Percentiles rank a stretch among this genome's conserved stretches.
Evolutionary conservation across 1,140 invertebrate genomes (phyloP).

Genomic region (Aphelinus certus): DNA sequence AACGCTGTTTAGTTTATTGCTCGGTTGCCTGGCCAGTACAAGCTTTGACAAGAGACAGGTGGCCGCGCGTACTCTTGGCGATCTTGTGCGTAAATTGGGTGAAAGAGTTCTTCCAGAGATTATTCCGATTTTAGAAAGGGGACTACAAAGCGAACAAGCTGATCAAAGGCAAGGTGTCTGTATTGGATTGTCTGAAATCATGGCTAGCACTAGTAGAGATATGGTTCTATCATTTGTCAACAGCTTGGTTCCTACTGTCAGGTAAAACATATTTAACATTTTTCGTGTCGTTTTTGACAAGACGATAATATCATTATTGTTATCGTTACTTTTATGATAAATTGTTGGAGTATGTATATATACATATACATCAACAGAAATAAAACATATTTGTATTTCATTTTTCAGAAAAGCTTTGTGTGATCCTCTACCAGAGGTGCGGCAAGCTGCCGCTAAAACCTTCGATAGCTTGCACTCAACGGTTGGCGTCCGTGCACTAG

Average conservation of each 20-base stretch:
- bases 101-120: slow-evolving; percentile 98
- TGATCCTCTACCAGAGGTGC: slow-evolving; percentile 91
- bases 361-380: no score
- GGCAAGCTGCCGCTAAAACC: slow-evolving; percentile 93
- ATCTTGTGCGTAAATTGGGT: slow-evolving; percentile 96
- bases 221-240: slow-evolving; percentile 95
- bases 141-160: slow-evolving; percentile 87
- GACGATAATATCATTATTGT: no score
- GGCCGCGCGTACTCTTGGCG: slow-evolving; percentile 94
- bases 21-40: slow-evolving; percentile 93
- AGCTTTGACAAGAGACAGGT: slow-evolving; percentile 96
- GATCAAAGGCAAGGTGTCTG: slow-evolving; percentile 98
- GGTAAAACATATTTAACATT: slow-evolving; percentile 67
- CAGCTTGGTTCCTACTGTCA: slow-evolving; percentile 95
- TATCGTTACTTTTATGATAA: no score
- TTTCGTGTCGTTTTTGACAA: background rate
- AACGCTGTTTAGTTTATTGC: slow-evolving; percentile 89
- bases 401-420: slow-evolving; percentile 82
- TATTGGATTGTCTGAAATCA: slow-evolving; percentile 98
- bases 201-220: slow-evolving; percentile 94
- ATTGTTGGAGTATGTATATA: no score
- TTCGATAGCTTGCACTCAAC: slow-evolving; percentile 96
- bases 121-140: slow-evolving; percentile 95
- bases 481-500: slow-evolving; percentile 92
- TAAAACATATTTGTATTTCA: no score